Evolutionary conservation across 2,888 invertebrate genomes (phyloP).

Genomic region (Orthosia incerta): DNA sequence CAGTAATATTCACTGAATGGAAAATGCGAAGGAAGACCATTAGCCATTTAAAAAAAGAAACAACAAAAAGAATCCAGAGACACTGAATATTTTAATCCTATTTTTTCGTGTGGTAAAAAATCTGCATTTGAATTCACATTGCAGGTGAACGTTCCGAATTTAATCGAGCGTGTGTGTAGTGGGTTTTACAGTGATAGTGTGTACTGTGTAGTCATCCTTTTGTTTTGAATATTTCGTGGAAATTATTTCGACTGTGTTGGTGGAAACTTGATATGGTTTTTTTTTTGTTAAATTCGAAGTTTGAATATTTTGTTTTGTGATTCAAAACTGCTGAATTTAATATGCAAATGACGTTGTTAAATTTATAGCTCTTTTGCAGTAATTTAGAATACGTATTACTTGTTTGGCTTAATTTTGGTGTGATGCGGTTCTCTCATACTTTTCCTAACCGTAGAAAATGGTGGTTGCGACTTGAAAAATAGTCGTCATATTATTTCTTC

Average conservation of each 20-base stretch:
- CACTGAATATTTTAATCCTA: constrained; percentile 23
- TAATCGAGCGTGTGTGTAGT: constrained; percentile 59
- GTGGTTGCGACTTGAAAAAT: too few species aligned
- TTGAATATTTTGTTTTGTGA: neutral
- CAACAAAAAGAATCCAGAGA: constrained; percentile 11
- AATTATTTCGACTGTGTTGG: constrained; percentile 25
- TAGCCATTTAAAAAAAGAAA: constrained; percentile 23
- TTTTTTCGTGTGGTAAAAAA: constrained; percentile 31
- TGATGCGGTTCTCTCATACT: too few species aligned
- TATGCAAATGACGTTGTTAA: too few species aligned
- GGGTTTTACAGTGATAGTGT: constrained; percentile 42
- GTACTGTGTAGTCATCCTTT: constrained; percentile 7
- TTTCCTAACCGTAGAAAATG: too few species aligned
- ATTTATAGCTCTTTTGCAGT: too few species aligned
- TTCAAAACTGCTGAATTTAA: too few species aligned
- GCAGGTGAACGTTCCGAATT: constrained; percentile 41
- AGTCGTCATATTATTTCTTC: neutral
- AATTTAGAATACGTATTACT: too few species aligned
- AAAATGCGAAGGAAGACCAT: constrained; percentile 22
- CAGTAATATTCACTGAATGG: constrained; percentile 5
- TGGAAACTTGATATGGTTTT: constrained; percentile 1
- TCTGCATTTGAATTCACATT: constrained; percentile 49
- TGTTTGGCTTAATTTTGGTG: too few species aligned
- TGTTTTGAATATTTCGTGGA: constrained; percentile 30
- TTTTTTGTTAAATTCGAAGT: neutral